Evolutionary conservation across 2,888 invertebrate species (phyloP), one percentile per base, ranked within the genome.

Genomic region (Polymixis lichenea): DNA sequence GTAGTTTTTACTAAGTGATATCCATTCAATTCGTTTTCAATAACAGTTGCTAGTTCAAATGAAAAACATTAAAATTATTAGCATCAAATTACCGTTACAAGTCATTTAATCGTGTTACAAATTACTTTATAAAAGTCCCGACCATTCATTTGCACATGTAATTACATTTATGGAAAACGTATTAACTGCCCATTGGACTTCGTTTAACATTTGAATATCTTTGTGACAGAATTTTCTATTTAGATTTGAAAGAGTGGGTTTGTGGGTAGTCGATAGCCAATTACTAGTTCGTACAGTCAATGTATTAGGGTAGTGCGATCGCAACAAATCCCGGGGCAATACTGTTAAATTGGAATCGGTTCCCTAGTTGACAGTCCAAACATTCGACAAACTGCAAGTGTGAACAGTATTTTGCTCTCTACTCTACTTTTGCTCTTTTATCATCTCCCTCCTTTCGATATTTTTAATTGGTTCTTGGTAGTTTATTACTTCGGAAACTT

Each of bases 361-460:
- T 84, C 82, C 72, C 84, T 64, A 61, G 84, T 78, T 84, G 84
- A 78, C 86, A 85, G 79, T 80, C 71, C 78, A 86, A 83, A 75
- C 72, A 76, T 69, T 56, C 69, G 49, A 78, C 75, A 75, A 75
- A 87, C 72, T 82, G 78, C 75, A 77, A 28, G 28, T 38, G 60
- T 46, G 49, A 60, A 68, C 72, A 60, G 76, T 53, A 81, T 6
- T 51, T n/a, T n/a, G n/a, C n/a, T n/a, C n/a, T n/a, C n/a, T n/a
- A n/a, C 22, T 17, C 5, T 58, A 77, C 61, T 77, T 65, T 76
- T 73, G n/a, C 38, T 72, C 49, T 69, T 77, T 67, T 77, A 74
- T 58, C 62, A 62, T 72, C 61, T n/a, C 9, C 17, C 64, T 22
- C 32, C 49, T 43, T 5, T 71, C 56, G 62, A 77, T 69, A 72